Evolutionary conservation across 2,113 vertebrate genomes (phyloP).

Genomic region (Tragelaphus imberbis): DNA sequence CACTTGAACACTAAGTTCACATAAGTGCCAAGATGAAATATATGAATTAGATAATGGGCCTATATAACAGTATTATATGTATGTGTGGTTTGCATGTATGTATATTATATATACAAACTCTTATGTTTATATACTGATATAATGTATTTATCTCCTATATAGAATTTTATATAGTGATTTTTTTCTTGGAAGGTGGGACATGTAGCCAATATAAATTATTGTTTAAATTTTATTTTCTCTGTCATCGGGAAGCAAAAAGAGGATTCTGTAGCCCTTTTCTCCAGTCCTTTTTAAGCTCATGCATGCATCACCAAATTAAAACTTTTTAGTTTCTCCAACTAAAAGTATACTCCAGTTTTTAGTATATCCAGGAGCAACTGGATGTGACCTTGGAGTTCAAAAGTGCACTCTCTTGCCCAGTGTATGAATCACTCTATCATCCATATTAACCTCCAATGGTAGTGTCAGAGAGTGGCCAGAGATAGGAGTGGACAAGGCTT

Average conservation of each 20-base stretch:
- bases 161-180: neutral
- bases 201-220: neutral
- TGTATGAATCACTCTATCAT: neutral
- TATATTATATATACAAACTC: neutral
- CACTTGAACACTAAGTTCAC: neutral
- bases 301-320: neutral
- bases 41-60: neutral
- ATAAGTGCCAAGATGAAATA: neutral
- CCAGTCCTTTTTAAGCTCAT: neutral
- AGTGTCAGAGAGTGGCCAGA: neutral
- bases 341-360: neutral
- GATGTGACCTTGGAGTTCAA: neutral
- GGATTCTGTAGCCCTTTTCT: neutral
- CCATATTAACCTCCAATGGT: neutral
- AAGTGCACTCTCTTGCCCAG: neutral
- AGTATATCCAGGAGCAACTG: neutral
- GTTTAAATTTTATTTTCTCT: neutral
- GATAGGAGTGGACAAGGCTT: neutral
- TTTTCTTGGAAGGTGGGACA: neutral
- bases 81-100: neutral
- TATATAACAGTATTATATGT: neutral
- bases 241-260: neutral
- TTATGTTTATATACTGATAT: neutral
- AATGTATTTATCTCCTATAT: neutral
- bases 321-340: neutral